Evolutionary conservation across 2,797 vertebrate species (phyloP), one percentile per base, ranked within the genome.

Genomic region (Acrossocheilus fasciatus): DNA sequence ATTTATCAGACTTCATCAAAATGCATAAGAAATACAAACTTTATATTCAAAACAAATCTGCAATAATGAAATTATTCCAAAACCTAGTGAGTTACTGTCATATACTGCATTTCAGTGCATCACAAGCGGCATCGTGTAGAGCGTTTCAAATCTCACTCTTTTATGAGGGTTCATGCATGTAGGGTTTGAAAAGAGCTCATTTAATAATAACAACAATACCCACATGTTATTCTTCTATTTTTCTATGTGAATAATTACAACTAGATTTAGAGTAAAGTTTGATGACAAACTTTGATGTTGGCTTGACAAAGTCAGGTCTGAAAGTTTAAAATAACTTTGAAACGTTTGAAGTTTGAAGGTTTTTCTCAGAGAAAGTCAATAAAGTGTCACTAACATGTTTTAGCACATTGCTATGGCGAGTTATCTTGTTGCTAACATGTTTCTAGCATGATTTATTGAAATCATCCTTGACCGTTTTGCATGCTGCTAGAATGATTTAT

Each of bases 261-360:
- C 6, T 54, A 54, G 6, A 54, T 54, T 45, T 45, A 45, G 52
- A 54, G 18, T 54, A 54, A 54, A 54, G 18, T 54, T 57, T 57
- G 54, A 57, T 23, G 7, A 0, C 8, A 23, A 57, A 57, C 54
- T 23, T 9, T 57, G 20, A 23, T 23, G 54, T 57, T 57, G 54
- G 9, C 54, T 57, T 23, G 54, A 23, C 20, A 57, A 57, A 57
- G 54, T 10, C 54, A 57, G 18, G 20, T 57, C 54, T 57, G 54
- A 57, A 57, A 57, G 54, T 57, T 57, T n/a, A n/a, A 59, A 59
- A n/a, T 59, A n/a, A 59, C 57, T 59, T 59, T 57, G 54, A 57
- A 59, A 59, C 1, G 10, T n/a, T 59, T 59, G 4, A 4, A 59
- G 9, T n/a, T 18, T 57, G 20, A 23, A 57, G 20, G 8, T 57